phyloP scores from a whole-genome alignment of 2,797 vertebrate genomes.

The Emys orbicularis region DNA sequence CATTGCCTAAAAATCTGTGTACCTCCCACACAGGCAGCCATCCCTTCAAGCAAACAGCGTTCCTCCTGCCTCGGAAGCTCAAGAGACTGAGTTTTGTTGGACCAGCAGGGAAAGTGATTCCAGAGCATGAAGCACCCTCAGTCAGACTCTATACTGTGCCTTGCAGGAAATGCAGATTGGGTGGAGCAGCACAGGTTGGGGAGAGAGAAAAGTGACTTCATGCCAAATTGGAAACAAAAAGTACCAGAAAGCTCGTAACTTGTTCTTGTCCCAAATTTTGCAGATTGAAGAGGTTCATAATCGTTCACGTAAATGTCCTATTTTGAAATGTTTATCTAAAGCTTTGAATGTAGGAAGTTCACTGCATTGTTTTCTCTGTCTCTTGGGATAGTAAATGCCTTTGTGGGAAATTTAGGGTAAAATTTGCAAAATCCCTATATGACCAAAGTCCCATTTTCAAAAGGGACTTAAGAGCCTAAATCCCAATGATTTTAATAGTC shows the following conservation, averaged over 20 bases:
- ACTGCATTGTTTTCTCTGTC: neutral
- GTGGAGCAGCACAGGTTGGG: neutral
- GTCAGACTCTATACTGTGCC: neutral
- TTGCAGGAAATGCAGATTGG: neutral
- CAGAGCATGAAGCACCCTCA: neutral
- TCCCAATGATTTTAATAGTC: too few relatives aligned
- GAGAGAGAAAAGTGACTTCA: neutral
- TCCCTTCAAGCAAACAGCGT: neutral
- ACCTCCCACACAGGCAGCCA: neutral
- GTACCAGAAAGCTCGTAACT: neutral
- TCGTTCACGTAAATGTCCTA: neutral
- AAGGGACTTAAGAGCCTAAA: too few relatives aligned
- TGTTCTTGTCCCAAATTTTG: neutral
- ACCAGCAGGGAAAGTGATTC: neutral
- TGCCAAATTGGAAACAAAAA: neutral
- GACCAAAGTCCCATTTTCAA: too few relatives aligned
- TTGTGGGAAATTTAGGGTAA: too few relatives aligned
- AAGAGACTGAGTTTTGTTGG: neutral
- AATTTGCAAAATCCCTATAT: too few relatives aligned
- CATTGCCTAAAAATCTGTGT: neutral
- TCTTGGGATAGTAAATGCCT: neutral
- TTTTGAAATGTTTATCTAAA: neutral
- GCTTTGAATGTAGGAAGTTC: neutral
- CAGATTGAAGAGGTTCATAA: neutral
- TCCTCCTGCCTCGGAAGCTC: neutral